Percentiles rank a stretch among this genome's conserved stretches.
These are phyloP conservation scores for Ptychoptera contaminata DNA, from an alignment of 2,888 invertebrate species.

Conservation along the genomic window DNA sequence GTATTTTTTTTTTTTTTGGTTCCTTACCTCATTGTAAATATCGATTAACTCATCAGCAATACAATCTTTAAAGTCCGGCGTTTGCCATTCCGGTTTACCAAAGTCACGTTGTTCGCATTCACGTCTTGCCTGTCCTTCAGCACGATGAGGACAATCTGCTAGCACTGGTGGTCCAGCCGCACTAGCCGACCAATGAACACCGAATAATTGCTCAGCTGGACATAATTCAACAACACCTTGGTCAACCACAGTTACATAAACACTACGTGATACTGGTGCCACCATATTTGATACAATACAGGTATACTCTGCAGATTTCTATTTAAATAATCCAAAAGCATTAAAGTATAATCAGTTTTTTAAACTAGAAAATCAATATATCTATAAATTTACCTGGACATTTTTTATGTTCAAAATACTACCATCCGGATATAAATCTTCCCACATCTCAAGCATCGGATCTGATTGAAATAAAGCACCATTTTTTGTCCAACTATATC, in stretches of 20 bases:
- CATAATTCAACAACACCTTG: constrained; percentile 40
- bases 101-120: constrained; percentile 42
- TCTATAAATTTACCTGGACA: constrained; percentile 42
- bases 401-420: constrained; percentile 65
- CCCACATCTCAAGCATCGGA: constrained; percentile 66
- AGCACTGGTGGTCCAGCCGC: constrained; percentile 57
- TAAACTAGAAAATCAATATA: neutral
- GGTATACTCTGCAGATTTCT: constrained; percentile 60
- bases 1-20: too few species aligned
- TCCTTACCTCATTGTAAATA: constrained; percentile 45
- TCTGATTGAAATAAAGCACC: constrained; percentile 54
- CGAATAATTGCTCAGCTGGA: constrained; percentile 38
- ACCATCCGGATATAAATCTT: constrained; percentile 69
- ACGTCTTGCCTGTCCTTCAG: constrained; percentile 35
- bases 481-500: constrained; percentile 74
- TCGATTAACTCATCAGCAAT: constrained; percentile 44
- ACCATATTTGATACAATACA: constrained; percentile 49
- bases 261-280: constrained; percentile 38
- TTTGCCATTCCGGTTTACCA: constrained; percentile 54
- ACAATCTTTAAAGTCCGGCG: constrained; percentile 62
- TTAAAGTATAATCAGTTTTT: neutral
- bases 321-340: constrained; percentile 21
- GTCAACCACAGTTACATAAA: constrained; percentile 50
- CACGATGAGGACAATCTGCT: constrained; percentile 42
- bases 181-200: constrained; percentile 47